A percentile compares a stretch with the other conserved stretches of the same genome.
Conservation (phyloP, 2,797 vertebrate species). For the Scyliorhinus canicula region DNA sequence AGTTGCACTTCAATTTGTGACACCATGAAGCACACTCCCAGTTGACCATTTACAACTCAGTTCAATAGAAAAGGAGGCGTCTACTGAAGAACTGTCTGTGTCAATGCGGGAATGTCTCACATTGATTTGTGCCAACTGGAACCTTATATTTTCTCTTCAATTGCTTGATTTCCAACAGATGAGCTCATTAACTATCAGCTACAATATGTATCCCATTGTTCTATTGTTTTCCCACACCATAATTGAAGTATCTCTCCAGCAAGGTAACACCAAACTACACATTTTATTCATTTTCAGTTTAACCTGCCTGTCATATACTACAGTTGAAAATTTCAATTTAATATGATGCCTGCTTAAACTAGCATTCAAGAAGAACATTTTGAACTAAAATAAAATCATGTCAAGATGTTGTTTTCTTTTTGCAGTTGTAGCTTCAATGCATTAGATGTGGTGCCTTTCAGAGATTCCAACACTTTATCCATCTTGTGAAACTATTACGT, state of each 20-base stretch:
- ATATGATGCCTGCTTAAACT: background rate
- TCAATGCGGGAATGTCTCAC: background rate
- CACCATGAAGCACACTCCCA: conserved; percentile 7
- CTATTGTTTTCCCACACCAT: background rate
- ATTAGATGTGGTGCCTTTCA: background rate
- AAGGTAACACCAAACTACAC: background rate
- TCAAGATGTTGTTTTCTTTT: background rate
- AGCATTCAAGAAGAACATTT: background rate
- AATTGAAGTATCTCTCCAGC: background rate
- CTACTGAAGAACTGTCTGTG: conserved; percentile 27
- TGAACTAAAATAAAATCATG: background rate
- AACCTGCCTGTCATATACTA: background rate
- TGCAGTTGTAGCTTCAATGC: background rate
- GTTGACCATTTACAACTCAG: conserved; percentile 27
- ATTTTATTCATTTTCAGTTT: conserved; percentile 29
- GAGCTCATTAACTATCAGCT: background rate
- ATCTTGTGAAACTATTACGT: background rate
- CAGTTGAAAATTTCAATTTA: background rate
- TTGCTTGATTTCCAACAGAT: background rate
- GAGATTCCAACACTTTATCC: background rate
- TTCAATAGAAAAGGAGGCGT: conserved; percentile 26
- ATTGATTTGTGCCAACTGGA: conserved; percentile 13
- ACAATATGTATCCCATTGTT: background rate
- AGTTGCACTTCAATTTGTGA: background rate
- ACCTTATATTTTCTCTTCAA: conserved; percentile 11